A percentile compares a stretch with the other conserved stretches of the same genome.
Conservation (phyloP, 2,797 vertebrate species). For the Acrossocheilus wenchowensis region DNA sequence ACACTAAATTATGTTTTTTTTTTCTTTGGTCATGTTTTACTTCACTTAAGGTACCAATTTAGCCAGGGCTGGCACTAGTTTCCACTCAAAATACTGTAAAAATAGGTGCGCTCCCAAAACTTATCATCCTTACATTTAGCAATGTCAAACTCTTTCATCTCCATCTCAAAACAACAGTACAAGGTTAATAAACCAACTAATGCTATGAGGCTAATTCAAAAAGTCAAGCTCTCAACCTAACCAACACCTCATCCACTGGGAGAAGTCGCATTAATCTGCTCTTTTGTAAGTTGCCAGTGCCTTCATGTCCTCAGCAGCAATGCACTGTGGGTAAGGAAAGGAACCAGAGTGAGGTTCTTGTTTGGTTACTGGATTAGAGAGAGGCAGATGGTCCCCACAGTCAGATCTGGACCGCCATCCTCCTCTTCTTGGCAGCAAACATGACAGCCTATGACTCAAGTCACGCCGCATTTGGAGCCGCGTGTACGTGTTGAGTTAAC, state of each 20-base stretch:
- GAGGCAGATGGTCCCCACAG: constrained; percentile 62
- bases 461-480: constrained; percentile 45
- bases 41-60: not conserved
- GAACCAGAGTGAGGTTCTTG: constrained; percentile 54
- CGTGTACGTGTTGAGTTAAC: constrained; percentile 40
- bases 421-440: constrained; percentile 57
- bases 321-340: constrained; percentile 55
- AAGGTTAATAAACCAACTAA: not conserved
- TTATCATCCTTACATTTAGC: not conserved
- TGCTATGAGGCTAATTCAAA: not conserved
- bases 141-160: not conserved
- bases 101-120: not conserved
- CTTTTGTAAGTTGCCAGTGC: constrained; percentile 55
- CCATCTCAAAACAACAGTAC: not conserved
- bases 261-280: constrained; percentile 53
- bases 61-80: not conserved
- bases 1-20: not conserved
- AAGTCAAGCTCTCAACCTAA: constrained; percentile 35
- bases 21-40: not conserved
- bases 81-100: not conserved
- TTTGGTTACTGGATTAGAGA: constrained; percentile 51
- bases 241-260: constrained; percentile 44
- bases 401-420: constrained; percentile 56
- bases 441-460: constrained; percentile 61
- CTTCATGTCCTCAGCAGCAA: constrained; percentile 54